Evolutionary conservation across 2,797 vertebrate genomes (phyloP).

Genomic region (Denticeps clupeoides): DNA sequence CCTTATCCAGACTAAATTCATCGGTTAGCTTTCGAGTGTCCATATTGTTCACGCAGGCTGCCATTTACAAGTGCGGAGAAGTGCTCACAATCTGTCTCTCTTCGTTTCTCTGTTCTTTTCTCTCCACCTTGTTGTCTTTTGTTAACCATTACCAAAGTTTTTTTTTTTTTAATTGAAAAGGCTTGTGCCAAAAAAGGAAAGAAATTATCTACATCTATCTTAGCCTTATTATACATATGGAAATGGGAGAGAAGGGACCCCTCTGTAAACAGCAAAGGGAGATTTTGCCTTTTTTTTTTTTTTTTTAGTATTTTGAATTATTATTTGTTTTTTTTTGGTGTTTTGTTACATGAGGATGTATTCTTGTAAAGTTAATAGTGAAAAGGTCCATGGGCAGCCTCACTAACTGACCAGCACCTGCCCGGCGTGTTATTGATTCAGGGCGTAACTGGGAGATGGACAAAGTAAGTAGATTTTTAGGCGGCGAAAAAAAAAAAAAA

Average conservation of each 20-base stretch:
- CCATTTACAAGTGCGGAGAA: slow-evolving; percentile 27
- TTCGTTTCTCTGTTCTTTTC: slow-evolving; percentile 15
- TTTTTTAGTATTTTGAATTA: slow-evolving; percentile 22
- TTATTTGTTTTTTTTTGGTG: slow-evolving; percentile 13
- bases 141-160: slow-evolving; percentile 5
- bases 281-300: slow-evolving; percentile 12
- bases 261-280: slow-evolving; percentile 20
- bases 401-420: background rate
- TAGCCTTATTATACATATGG: no score
- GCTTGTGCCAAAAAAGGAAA: slow-evolving; percentile 39
- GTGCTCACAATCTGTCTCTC: slow-evolving; percentile 24
- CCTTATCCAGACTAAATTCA: slow-evolving; percentile 37
- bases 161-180: slow-evolving; percentile 18
- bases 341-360: slow-evolving; percentile 31
- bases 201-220: slow-evolving; percentile 26
- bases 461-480: no score
- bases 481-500: no score
- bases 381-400: slow-evolving; percentile 21
- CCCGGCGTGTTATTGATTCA: no score
- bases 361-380: slow-evolving; percentile 26
- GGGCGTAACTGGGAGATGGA: no score
- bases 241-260: slow-evolving; percentile 23
- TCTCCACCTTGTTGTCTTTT: background rate
- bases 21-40: slow-evolving; percentile 33
- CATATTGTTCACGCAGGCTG: slow-evolving; percentile 36